Conservation (phyloP, 92 coral and sea anemone genomes). For the Meandrina meandrites region DNA sequence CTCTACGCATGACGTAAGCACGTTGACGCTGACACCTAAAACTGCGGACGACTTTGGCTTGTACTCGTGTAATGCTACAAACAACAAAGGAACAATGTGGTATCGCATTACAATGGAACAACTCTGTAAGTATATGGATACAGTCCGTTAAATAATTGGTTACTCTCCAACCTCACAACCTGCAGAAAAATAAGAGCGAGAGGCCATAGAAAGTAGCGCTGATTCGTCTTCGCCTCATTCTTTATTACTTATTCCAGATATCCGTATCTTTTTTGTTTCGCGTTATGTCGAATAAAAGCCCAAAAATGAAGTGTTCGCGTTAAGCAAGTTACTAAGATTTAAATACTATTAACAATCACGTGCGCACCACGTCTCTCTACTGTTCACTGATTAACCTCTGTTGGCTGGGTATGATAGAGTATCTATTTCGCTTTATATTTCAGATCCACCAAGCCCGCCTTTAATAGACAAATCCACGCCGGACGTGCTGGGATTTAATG, state of each 20-base stretch:
- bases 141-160: neutral
- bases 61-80: conserved; percentile 44
- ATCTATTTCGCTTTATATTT: neutral
- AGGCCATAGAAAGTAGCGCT: no score
- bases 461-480: neutral
- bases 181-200: no score
- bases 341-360: no score
- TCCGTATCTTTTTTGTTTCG: no score
- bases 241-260: no score
- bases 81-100: conserved; percentile 33
- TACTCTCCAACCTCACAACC: no score
- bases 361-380: no score
- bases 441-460: conserved; percentile 30
- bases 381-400: no score
- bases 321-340: no score
- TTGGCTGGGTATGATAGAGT: neutral
- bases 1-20: conserved; percentile 20
- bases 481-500: conserved; percentile 12
- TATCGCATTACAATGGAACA: conserved; percentile 35
- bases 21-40: conserved; percentile 20
- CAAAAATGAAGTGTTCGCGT: no score
- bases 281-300: no score
- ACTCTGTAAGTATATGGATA: conserved; percentile 28
- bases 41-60: conserved; percentile 36
- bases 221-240: no score